Evolutionary conservation across 2,113 vertebrate species (phyloP), one percentile per base, ranked within the genome.

Genomic region (Sprattus sprattus): DNA sequence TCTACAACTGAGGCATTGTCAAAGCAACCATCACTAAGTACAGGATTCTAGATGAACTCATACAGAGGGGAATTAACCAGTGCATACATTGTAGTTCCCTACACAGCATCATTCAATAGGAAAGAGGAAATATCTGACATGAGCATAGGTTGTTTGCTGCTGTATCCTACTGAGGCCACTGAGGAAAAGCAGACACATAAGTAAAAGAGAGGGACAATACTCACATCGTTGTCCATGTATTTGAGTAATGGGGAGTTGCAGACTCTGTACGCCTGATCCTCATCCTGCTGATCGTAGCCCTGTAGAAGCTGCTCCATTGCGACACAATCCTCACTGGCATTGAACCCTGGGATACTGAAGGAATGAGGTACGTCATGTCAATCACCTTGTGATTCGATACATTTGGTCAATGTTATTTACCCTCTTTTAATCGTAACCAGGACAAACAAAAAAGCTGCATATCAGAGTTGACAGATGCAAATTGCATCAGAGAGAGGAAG

Each of bases 141-240:
- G 9, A 71, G 64, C 32, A 32, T 3, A 71, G 64, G 25, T 22
- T 64, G 4, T 54, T 54, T 16, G 11, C 15, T 15, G 16, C 52
- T 54, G 2, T 15, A 54, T 54, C 15, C 52, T 54, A 7, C 20
- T n/a, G 20, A 64, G 57, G 6, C 57, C 6, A 64, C 20, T 25
- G 6, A n/a, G 57, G 57, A 64, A 5, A 20, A 15, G 25, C 3
- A 20, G 6, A 13, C 15, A 1, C 71, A 78, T 78, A 44, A 18
- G 71, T 3, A 39, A 13, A 32, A 75, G 28, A 39, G 10, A 28
- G 39, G 10, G 71, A 25, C 64, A 71, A 11, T 15, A 95, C 97
- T 97, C 93, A 97, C 96, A 46, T 97, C 97, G 71, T 97, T 97
- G 91, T 97, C 97, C 97, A 97, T 97, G 91, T 97, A 97, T 87